A percentile compares a stretch with the other conserved stretches of the same genome.
These are phyloP conservation scores for Anolis carolinensis DNA, from an alignment of 2,113 vertebrate genomes.

Conservation along the genomic window DNA sequence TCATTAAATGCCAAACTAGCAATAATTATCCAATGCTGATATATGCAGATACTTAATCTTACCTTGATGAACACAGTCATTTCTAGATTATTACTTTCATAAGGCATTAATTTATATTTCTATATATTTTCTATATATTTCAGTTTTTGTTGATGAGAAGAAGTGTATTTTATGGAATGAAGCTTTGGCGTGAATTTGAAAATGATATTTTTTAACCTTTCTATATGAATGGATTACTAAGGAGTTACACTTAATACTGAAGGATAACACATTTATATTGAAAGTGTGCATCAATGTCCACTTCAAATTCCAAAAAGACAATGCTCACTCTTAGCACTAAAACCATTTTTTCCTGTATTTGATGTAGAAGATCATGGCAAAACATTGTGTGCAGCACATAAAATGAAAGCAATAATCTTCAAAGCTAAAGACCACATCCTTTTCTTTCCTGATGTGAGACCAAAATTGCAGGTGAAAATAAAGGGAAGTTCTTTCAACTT, in stretches of 20 bases:
- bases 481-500: conserved; percentile 42
- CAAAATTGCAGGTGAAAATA: conserved; percentile 46
- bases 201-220: background rate
- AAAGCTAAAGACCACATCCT: conserved; percentile 42
- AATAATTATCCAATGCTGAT: background rate
- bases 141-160: conserved; percentile 22
- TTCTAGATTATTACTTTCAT: background rate
- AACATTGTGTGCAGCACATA: conserved; percentile 19
- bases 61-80: background rate
- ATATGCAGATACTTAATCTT: background rate
- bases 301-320: conserved; percentile 18
- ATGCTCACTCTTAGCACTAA: conserved; percentile 15
- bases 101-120: background rate
- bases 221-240: background rate
- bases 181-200: conserved; percentile 8
- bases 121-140: background rate
- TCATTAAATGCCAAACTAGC: background rate
- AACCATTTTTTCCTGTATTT: conserved; percentile 34
- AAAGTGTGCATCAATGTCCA: conserved; percentile 10
- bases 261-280: conserved; percentile 24
- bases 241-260: conserved; percentile 19
- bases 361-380: conserved; percentile 45
- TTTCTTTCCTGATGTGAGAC: conserved; percentile 37
- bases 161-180: background rate
- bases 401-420: conserved; percentile 55